Conservation (phyloP, 2,888 invertebrate genomes). For the Campopleginae sp. region DNA sequence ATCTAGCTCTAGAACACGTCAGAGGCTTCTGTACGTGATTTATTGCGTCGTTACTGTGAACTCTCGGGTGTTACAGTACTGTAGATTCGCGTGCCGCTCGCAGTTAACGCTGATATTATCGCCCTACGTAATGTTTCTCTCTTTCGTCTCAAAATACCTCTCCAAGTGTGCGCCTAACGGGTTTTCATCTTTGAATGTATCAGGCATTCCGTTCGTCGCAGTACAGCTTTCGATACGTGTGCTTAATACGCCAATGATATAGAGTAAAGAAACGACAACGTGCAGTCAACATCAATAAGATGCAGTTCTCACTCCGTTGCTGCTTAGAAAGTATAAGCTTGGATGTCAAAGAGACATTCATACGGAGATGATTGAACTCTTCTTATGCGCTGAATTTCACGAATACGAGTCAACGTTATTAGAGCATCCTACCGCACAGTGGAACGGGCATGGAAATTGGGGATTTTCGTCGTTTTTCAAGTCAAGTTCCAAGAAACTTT, state of each 20-base stretch:
- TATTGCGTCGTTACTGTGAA: conserved; percentile 62
- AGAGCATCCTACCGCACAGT: no score
- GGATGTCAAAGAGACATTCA: background rate
- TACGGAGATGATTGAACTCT: background rate
- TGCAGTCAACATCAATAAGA: background rate
- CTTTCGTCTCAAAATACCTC: conserved; percentile 8
- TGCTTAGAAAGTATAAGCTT: background rate
- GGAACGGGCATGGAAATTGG: no score
- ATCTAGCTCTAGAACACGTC: conserved; percentile 11
- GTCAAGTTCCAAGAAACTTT: no score
- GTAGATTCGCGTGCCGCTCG: conserved; percentile 69
- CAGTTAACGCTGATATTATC: conserved; percentile 72
- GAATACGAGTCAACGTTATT: background rate
- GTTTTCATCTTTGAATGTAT: conserved; percentile 11
- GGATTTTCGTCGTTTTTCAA: no score
- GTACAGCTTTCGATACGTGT: background rate
- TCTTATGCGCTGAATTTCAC: background rate
- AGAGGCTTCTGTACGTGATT: conserved; percentile 65
- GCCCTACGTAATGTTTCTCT: conserved; percentile 28
- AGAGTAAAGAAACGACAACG: background rate
- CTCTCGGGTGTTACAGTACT: conserved; percentile 61
- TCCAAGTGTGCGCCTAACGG: conserved; percentile 15
- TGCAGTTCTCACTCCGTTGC: background rate
- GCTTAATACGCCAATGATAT: background rate
- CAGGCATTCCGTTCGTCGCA: background rate